Percentiles rank a stretch among this genome's conserved stretches.
These are phyloP conservation scores for Pocillopora grandis DNA, from an alignment of 92 coral and sea anemone species.

Conservation along the genomic window DNA sequence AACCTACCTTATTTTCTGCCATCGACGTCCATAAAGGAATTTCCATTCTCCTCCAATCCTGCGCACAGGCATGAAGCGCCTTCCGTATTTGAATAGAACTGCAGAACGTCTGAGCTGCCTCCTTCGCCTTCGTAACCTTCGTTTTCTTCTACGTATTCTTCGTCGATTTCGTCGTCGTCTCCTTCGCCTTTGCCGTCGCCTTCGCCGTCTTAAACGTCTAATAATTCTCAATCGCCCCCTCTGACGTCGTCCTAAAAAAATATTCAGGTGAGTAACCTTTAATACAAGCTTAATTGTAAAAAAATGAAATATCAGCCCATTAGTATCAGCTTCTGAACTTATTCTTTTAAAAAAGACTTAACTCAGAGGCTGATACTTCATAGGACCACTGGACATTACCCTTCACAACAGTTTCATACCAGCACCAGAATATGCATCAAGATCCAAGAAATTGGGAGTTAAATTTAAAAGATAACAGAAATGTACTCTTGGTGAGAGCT, in stretches of 20 bases:
- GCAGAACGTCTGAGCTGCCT: conserved; percentile 9
- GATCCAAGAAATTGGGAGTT: no score
- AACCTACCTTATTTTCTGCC: conserved; percentile 3
- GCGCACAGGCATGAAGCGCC: conserved; percentile 5
- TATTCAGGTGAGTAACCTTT: not conserved
- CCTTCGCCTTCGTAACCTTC: conserved; percentile 4
- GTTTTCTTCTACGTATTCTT: conserved; percentile 27
- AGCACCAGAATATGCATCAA: no score
- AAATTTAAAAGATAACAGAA: no score
- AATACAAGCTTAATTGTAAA: no score
- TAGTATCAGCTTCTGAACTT: no score
- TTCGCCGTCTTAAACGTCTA: conserved; percentile 21
- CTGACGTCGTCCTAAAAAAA: conserved; percentile 18
- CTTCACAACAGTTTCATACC: no score
- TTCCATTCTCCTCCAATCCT: not conserved
- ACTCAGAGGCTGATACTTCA: no score
- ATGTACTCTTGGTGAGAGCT: no score
- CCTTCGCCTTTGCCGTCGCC: conserved; percentile 21
- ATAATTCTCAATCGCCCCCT: not conserved
- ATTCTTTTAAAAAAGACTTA: no score
- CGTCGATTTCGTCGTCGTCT: conserved; percentile 28
- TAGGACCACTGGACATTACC: no score
- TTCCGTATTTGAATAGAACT: conserved; percentile 2
- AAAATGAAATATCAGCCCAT: no score
- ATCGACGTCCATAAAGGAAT: not conserved